phyloP scores from a whole-genome alignment of 2,113 vertebrate genomes.

The Thymallus thymallus region DNA sequence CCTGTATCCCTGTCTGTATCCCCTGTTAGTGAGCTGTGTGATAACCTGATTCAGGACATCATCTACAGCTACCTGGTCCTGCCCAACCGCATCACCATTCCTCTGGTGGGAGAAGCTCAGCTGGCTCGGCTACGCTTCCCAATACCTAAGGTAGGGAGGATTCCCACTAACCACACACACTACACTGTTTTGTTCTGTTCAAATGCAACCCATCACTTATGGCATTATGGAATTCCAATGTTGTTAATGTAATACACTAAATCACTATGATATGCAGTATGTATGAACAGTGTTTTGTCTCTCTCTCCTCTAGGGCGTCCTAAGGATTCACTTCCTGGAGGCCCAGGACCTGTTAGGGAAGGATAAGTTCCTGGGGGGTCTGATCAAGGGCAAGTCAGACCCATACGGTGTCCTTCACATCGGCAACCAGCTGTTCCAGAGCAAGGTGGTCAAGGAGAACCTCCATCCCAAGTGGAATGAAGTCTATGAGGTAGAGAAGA shows the following conservation, averaged over 20 bases:
- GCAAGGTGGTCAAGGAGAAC: conserved; percentile 90
- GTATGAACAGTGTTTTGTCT: too few relatives aligned
- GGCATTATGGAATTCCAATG: too few relatives aligned
- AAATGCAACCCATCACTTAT: not conserved
- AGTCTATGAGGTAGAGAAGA: conserved; percentile 85
- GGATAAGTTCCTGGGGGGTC: conserved; percentile 87
- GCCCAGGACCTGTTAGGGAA: conserved; percentile 89
- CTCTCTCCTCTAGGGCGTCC: conserved; percentile 74
- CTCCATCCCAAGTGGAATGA: conserved; percentile 92
- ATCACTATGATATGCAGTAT: too few relatives aligned
- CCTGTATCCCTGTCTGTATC: conserved; percentile 29
- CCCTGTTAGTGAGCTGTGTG: conserved; percentile 82
- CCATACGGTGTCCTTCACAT: conserved; percentile 89
- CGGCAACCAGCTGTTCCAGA: conserved; percentile 86
- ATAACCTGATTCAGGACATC: conserved; percentile 90
- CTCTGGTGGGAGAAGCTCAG: conserved; percentile 86
- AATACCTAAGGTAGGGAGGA: conserved; percentile 83
- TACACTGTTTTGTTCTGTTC: not conserved
- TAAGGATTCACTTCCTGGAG: conserved; percentile 92
- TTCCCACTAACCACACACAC: not conserved
- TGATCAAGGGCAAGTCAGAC: conserved; percentile 95
- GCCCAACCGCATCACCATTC: conserved; percentile 90
- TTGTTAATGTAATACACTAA: too few relatives aligned
- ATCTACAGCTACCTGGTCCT: conserved; percentile 90
- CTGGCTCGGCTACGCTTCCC: conserved; percentile 87